These are phyloP conservation scores for Dasysyrphus tricinctus DNA, from an alignment of 2,888 invertebrate genomes.

Conservation along the genomic window DNA sequence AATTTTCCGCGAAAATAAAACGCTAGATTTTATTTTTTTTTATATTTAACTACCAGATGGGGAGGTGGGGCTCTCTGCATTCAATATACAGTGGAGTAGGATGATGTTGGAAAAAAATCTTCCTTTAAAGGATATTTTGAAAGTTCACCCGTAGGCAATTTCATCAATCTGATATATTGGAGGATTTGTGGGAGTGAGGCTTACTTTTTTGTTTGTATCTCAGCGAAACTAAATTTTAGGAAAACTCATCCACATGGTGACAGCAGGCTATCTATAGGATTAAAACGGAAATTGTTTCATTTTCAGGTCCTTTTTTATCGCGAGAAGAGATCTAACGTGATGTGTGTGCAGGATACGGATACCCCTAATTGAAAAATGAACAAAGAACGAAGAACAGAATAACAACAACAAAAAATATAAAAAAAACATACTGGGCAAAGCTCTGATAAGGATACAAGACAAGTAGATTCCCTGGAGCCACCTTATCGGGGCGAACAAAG, in stretches of 20 bases:
- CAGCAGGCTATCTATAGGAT: conserved; percentile 49
- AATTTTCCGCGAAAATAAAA: conserved; percentile 42
- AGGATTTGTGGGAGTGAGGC: not conserved
- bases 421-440: conserved; percentile 25
- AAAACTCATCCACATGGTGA: conserved; percentile 65
- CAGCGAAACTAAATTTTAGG: conserved; percentile 55
- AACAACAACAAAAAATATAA: not conserved
- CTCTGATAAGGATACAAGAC: conserved; percentile 64
- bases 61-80: not conserved
- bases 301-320: conserved; percentile 69
- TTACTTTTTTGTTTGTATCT: conserved; percentile 6
- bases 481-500: conserved; percentile 14
- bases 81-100: not conserved
- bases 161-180: conserved; percentile 43
- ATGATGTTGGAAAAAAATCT: not conserved
- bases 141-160: conserved; percentile 61
- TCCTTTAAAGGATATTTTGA: conserved; percentile 52
- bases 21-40: conserved; percentile 14
- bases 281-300: conserved; percentile 74
- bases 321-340: conserved; percentile 59
- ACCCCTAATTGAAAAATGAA: conserved; percentile 65
- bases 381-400: not conserved
- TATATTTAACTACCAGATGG: conserved; percentile 7
- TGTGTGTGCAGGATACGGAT: conserved; percentile 40
- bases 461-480: conserved; percentile 35